Percentiles rank a stretch among this genome's conserved stretches.
These are phyloP conservation scores for Zosterops lateralis DNA, from an alignment of 2,113 vertebrate genomes.

Conservation along the genomic window DNA sequence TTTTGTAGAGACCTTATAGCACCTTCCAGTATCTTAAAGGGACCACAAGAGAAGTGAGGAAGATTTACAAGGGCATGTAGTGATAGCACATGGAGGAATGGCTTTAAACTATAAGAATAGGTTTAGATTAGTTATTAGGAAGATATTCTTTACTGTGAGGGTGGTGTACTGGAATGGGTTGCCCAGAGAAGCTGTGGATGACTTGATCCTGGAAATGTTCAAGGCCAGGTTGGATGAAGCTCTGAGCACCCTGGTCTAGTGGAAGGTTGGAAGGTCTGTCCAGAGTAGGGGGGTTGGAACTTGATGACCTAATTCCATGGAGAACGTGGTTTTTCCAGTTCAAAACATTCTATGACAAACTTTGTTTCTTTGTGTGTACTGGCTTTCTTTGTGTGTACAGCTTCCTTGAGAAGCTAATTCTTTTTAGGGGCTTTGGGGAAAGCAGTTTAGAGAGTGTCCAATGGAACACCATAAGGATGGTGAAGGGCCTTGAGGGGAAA, in stretches of 20 bases:
- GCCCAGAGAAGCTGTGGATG: background rate
- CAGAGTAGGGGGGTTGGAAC: background rate
- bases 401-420: background rate
- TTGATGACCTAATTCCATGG: background rate
- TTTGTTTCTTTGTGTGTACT: background rate
- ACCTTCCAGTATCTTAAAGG: background rate
- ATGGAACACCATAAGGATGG: background rate
- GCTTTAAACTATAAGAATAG: background rate
- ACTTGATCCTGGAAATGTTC: background rate
- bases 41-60: background rate
- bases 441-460: background rate
- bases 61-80: background rate
- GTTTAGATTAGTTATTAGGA: background rate
- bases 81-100: background rate
- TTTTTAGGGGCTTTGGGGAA: background rate
- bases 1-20: background rate
- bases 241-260: background rate
- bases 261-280: background rate
- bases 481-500: background rate
- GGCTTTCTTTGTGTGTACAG: background rate
- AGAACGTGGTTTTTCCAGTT: background rate
- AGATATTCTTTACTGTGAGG: background rate
- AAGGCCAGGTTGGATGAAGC: background rate
- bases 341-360: background rate
- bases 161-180: background rate